Evolutionary conservation across 1,140 invertebrate species (phyloP).

Genomic region (Aphaenogaster rudis): DNA sequence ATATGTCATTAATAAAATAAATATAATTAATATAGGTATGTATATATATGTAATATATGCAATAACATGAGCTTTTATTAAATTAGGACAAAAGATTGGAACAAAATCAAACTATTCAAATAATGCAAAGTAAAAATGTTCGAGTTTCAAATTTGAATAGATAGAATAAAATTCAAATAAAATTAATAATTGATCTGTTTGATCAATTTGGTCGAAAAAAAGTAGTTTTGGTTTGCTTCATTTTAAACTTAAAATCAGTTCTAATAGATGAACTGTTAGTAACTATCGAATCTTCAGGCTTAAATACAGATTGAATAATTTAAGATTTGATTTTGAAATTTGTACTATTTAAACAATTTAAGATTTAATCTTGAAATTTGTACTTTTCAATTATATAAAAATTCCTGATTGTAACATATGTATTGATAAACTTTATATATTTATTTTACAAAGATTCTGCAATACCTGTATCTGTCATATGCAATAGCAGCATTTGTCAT

Average conservation of each 20-base stretch:
- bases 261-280: neutral
- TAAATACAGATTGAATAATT: neutral
- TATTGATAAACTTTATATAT: constrained; percentile 15
- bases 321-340: neutral
- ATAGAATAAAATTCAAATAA: too few species aligned
- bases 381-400: neutral
- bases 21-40: too few species aligned
- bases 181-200: too few species aligned
- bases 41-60: too few species aligned
- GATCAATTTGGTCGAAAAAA: neutral
- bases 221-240: neutral
- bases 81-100: too few species aligned
- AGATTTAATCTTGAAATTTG: neutral
- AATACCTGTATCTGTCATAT: constrained; percentile 90
- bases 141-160: too few species aligned
- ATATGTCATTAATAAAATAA: too few species aligned
- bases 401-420: neutral
- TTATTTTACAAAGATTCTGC: neutral
- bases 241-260: neutral
- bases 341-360: neutral
- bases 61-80: too few species aligned
- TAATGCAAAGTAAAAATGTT: too few species aligned
- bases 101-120: too few species aligned
- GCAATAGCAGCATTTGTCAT: constrained; percentile 94
- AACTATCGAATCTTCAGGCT: neutral